These are phyloP conservation scores for Caenorhabditis virilis DNA, from an alignment of 2,888 invertebrate genomes.

Conservation along the genomic window DNA sequence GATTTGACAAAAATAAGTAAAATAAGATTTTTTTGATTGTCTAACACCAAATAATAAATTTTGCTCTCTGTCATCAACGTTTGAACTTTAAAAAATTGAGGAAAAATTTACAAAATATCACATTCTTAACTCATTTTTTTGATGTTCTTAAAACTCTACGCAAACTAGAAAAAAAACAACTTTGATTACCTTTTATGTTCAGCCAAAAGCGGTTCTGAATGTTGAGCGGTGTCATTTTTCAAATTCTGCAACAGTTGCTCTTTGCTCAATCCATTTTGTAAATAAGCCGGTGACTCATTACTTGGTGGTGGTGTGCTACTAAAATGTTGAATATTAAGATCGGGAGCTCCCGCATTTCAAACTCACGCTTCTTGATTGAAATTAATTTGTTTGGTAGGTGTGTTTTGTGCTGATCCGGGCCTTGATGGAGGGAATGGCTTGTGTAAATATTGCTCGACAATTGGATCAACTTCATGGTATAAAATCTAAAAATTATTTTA, in stretches of 20 bases:
- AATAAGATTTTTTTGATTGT: constrained; percentile 2
- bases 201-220: constrained; percentile 36
- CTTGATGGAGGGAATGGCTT: constrained; percentile 58
- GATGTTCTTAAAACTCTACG: too few species aligned
- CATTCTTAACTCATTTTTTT: too few species aligned
- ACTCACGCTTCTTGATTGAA: constrained; percentile 15
- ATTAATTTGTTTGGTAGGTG: constrained; percentile 42
- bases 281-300: constrained; percentile 42
- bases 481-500: too few species aligned
- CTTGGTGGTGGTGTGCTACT: constrained; percentile 22
- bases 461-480: constrained; percentile 65
- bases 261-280: constrained; percentile 51
- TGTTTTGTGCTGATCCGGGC: constrained; percentile 47
- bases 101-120: too few species aligned
- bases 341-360: background rate
- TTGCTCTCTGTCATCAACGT: constrained; percentile 2
- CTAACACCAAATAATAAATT: too few species aligned
- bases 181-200: constrained; percentile 31
- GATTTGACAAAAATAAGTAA: constrained; percentile 8
- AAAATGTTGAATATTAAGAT: background rate
- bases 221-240: constrained; percentile 22
- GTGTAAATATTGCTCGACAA: constrained; percentile 67
- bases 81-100: background rate
- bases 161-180: too few species aligned
- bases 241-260: constrained; percentile 52